Conservation (phyloP, 2,797 vertebrate genomes). For the Simalia tracyae region DNA sequence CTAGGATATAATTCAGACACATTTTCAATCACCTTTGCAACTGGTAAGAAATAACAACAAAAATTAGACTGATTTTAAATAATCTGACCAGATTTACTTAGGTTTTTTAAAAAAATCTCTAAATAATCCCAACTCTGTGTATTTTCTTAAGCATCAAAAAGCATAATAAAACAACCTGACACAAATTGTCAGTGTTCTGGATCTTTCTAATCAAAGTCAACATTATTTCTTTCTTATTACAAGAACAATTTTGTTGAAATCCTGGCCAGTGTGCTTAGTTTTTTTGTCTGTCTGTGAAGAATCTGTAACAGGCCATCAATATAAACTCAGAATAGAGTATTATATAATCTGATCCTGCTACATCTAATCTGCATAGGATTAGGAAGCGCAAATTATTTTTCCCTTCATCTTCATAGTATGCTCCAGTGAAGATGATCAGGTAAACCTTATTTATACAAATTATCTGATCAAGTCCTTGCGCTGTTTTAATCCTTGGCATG, state of each 20-base stretch:
- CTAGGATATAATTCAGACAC: neutral
- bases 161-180: conserved; percentile 27
- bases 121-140: conserved; percentile 35
- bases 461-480: neutral
- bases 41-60: neutral
- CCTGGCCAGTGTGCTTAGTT: neutral
- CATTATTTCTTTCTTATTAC: neutral
- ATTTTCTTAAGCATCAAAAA: conserved; percentile 31
- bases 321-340: neutral
- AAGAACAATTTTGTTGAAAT: neutral
- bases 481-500: neutral
- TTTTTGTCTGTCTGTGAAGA: neutral
- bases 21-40: neutral
- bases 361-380: neutral
- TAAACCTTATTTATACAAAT: neutral
- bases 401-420: neutral
- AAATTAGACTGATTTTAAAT: conserved; percentile 21
- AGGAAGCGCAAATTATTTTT: neutral
- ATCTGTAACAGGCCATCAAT: neutral
- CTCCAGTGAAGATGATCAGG: neutral
- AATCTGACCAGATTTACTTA: conserved; percentile 22
- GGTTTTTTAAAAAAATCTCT: neutral
- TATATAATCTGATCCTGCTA: neutral
- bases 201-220: conserved; percentile 19
- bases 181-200: neutral